phyloP scores from a whole-genome alignment of 2,113 vertebrate species.

The Eulacestoma nigropectus region DNA sequence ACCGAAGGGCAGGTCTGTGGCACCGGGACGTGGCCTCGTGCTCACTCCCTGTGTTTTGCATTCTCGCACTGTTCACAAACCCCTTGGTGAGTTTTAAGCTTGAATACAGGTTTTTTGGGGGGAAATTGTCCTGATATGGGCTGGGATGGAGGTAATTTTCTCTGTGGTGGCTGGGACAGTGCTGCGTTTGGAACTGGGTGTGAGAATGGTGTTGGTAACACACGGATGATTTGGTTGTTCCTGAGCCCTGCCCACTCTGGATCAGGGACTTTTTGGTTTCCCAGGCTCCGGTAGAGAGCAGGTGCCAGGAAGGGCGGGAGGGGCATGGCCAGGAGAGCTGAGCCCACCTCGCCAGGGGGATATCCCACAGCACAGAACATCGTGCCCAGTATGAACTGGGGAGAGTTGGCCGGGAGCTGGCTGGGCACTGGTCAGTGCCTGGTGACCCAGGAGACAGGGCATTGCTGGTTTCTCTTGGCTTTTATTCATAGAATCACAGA shows the following conservation, averaged over 20 bases:
- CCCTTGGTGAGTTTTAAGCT: background rate
- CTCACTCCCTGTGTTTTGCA: background rate
- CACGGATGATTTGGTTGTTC: accelerated
- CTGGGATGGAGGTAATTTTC: background rate
- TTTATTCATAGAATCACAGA: background rate
- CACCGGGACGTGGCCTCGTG: accelerated
- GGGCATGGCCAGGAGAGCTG: background rate
- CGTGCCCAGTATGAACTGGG: background rate
- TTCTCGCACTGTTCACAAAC: accelerated
- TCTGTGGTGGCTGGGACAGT: background rate
- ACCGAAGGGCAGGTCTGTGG: background rate
- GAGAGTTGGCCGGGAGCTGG: background rate
- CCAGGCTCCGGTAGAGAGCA: background rate
- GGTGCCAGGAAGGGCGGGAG: background rate
- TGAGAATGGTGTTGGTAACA: background rate
- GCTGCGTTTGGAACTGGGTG: background rate
- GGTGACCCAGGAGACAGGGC: background rate
- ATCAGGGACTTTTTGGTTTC: background rate
- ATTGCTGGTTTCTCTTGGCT: background rate
- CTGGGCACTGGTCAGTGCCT: background rate
- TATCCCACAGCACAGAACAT: accelerated
- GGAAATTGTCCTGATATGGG: background rate
- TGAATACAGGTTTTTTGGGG: accelerated
- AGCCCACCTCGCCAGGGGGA: background rate
- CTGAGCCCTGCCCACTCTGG: background rate